phyloP scores from a whole-genome alignment of 53 echinoderm and acorn worm species.

The Arbacia lixula region DNA sequence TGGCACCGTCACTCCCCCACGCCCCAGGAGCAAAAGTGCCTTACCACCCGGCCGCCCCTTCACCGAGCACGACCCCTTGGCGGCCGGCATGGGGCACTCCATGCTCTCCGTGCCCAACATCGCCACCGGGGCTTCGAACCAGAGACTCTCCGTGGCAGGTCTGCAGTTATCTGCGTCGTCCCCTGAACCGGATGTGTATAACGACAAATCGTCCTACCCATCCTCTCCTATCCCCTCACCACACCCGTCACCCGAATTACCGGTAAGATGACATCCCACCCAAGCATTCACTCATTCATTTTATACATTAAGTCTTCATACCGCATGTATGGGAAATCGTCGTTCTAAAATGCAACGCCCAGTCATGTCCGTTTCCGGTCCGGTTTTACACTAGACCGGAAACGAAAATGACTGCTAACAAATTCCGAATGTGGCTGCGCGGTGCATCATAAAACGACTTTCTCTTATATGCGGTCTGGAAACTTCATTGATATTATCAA shows the following conservation, averaged over 20 bases:
- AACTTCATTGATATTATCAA: too few species aligned
- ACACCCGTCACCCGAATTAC: conserved; percentile 57
- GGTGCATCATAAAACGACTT: too few species aligned
- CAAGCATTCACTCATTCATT: too few species aligned
- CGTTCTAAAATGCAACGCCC: too few species aligned
- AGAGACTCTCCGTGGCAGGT: not conserved
- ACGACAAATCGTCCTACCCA: conserved; percentile 1
- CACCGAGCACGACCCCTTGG: conserved; percentile 48
- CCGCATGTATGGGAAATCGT: too few species aligned
- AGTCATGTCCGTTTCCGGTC: too few species aligned
- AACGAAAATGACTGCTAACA: too few species aligned
- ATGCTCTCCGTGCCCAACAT: conserved; percentile 26
- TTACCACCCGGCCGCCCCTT: conserved; percentile 49
- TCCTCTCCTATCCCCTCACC: conserved; percentile 67
- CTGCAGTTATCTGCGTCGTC: not conserved
- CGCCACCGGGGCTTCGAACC: not conserved
- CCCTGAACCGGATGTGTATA: not conserved
- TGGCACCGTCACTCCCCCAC: conserved; percentile 1
- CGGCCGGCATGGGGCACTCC: not conserved
- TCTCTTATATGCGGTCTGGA: too few species aligned
- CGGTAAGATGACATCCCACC: too few species aligned
- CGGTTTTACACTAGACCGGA: too few species aligned
- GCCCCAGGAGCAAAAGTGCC: conserved; percentile 13
- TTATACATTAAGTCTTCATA: too few species aligned
- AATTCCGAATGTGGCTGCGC: too few species aligned